These are phyloP conservation scores for Morone chrysops DNA, from an alignment of 2,113 vertebrate species.

Conservation along the genomic window DNA sequence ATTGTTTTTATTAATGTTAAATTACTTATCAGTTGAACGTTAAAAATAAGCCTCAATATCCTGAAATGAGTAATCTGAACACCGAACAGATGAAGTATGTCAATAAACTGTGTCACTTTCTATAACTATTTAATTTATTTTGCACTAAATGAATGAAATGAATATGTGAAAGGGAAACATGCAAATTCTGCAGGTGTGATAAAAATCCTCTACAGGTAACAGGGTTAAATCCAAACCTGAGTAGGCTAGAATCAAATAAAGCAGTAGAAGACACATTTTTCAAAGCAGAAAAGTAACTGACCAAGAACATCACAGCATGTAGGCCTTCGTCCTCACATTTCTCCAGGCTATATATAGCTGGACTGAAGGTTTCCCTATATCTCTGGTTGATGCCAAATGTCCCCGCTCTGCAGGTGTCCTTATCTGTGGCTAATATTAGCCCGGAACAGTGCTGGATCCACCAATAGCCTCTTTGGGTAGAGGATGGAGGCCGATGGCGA, in stretches of 20 bases:
- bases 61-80: not conserved
- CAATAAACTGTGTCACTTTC: not conserved
- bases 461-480: constrained; percentile 18
- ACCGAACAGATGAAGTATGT: not conserved
- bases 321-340: constrained; percentile 2
- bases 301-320: constrained; percentile 34
- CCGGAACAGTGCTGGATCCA: constrained; percentile 33
- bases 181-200: not conserved
- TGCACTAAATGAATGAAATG: not conserved
- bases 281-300: constrained; percentile 26
- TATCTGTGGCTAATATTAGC: constrained; percentile 74
- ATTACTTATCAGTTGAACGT: not conserved
- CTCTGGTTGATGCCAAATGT: constrained; percentile 55
- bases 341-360: constrained; percentile 32
- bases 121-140: not conserved
- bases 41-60: not conserved
- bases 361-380: constrained; percentile 42
- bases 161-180: not conserved
- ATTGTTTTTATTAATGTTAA: not conserved
- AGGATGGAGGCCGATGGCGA: not conserved
- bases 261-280: constrained; percentile 17
- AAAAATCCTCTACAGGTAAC: not conserved
- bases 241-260: not conserved
- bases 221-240: not conserved
- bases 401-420: constrained; percentile 63